phyloP scores from a whole-genome alignment of 2,888 invertebrate species.

The Himalopsyche tibetana region DNA sequence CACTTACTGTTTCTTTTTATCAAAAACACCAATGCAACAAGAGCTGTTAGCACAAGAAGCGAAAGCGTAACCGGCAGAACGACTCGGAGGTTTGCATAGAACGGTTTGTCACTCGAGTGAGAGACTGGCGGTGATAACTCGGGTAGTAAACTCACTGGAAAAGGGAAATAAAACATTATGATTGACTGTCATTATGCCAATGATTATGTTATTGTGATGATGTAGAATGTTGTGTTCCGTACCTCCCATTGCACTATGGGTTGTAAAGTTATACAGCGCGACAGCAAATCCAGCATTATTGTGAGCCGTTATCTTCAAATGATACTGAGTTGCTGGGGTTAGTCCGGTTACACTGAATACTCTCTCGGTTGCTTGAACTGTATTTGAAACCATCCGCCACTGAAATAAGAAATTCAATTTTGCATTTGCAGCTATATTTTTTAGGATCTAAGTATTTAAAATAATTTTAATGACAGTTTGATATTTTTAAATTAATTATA shows the following conservation, averaged over 20 bases:
- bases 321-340: conserved; percentile 85
- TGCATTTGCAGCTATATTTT: neutral
- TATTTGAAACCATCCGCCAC: conserved; percentile 89
- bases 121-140: conserved; percentile 82
- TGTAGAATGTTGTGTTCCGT: conserved; percentile 68
- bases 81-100: conserved; percentile 82
- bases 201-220: conserved; percentile 53
- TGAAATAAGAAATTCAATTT: conserved; percentile 69
- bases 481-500: neutral
- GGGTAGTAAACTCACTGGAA: conserved; percentile 76
- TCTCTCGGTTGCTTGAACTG: conserved; percentile 88
- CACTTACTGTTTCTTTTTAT: conserved; percentile 83
- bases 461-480: too few species aligned
- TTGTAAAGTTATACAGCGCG: conserved; percentile 90
- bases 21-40: conserved; percentile 83
- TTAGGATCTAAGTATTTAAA: too few species aligned
- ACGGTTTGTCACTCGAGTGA: conserved; percentile 80
- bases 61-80: conserved; percentile 82
- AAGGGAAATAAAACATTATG: neutral
- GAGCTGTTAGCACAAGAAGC: conserved; percentile 80
- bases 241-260: conserved; percentile 87
- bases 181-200: neutral
- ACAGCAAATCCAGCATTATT: conserved; percentile 92
- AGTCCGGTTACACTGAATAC: conserved; percentile 88
- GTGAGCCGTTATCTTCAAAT: conserved; percentile 86